Evolutionary conservation across 2,888 invertebrate genomes (phyloP).

Genomic region (Agrochola litura): DNA sequence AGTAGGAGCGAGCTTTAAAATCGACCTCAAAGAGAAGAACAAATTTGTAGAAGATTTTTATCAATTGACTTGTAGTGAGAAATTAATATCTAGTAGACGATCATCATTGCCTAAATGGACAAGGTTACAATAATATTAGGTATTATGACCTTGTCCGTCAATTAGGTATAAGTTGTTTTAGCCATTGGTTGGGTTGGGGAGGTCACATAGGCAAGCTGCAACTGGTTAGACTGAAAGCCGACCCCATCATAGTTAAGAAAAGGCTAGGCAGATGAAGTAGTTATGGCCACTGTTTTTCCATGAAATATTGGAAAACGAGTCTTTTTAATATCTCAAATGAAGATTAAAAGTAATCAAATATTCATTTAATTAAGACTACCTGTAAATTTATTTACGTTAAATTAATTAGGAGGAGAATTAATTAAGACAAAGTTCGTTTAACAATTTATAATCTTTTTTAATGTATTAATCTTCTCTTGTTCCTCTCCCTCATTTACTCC

Average conservation of each 20-base stretch:
- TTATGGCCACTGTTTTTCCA: no score
- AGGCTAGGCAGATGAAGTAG: no score
- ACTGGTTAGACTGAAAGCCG: no score
- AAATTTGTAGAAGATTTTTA: constrained; percentile 34
- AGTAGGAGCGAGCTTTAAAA: constrained; percentile 25
- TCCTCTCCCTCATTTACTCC: constrained; percentile 7
- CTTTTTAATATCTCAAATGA: neutral
- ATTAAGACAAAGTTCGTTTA: constrained; percentile 21
- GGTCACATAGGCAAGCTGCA: no score
- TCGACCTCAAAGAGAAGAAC: constrained; percentile 38
- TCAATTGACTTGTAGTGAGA: constrained; percentile 29
- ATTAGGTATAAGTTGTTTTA: no score
- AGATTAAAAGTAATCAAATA: constrained; percentile 22
- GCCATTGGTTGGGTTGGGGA: no score
- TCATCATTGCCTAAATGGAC: no score
- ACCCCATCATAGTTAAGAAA: no score
- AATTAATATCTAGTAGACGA: neutral
- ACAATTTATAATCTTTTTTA: constrained; percentile 25
- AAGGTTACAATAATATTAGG: no score
- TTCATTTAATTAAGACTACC: constrained; percentile 26
- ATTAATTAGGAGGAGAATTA: constrained; percentile 14
- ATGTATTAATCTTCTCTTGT: constrained; percentile 23
- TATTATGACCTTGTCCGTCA: no score
- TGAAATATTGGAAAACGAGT: no score
- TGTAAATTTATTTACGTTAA: constrained; percentile 42